Percentiles rank a stretch among this genome's conserved stretches.
phyloP scores from a whole-genome alignment of 1,140 invertebrate genomes.

The Bombus pascuorum region DNA sequence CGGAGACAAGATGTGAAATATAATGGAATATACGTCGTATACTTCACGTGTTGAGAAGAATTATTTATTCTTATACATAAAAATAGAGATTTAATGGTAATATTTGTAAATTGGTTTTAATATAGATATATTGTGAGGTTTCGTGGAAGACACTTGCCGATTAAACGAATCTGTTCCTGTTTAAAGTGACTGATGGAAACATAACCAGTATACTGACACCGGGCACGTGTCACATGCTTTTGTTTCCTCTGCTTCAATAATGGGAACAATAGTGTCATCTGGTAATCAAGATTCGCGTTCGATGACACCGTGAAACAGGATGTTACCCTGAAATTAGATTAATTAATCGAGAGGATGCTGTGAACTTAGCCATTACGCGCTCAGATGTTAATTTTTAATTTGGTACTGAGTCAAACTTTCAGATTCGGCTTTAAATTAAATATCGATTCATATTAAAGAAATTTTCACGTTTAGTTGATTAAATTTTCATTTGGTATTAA shows the following conservation, averaged over 20 bases:
- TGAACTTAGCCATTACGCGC: neutral
- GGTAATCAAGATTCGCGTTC: neutral
- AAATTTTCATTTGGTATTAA: neutral
- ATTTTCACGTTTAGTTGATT: neutral
- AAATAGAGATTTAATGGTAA: neutral
- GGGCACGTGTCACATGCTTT: constrained; percentile 16
- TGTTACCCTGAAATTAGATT: neutral
- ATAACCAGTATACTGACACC: neutral
- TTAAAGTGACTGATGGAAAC: neutral
- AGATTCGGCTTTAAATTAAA: no score
- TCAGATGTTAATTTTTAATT: neutral
- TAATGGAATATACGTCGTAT: neutral
- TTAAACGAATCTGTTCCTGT: neutral
- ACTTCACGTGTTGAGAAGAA: neutral
- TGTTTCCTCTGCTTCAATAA: constrained; percentile 4
- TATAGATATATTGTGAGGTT: neutral
- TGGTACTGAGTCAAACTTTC: neutral
- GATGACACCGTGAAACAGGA: neutral
- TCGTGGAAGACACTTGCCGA: neutral
- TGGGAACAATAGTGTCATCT: constrained; percentile 41
- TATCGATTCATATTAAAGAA: no score
- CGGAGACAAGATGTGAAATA: neutral
- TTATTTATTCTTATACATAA: neutral
- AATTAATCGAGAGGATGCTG: neutral
- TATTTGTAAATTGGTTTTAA: neutral